These are phyloP conservation scores for Oenanthe oenanthe DNA, from an alignment of 2,113 vertebrate species.

Conservation along the genomic window DNA sequence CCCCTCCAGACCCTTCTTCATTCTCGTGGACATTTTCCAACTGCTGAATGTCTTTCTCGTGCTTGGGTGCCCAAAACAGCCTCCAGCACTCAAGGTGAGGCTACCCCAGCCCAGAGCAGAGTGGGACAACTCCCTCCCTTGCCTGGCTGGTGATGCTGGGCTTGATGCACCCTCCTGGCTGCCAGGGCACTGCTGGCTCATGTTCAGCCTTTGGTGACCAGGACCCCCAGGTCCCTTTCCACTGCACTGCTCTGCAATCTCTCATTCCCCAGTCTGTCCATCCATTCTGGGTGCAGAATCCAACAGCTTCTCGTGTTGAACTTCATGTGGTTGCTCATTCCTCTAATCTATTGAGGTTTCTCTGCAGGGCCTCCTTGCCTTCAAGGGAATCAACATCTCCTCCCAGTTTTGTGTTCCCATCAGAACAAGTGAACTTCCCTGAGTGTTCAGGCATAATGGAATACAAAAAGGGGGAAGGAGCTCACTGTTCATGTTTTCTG, in stretches of 20 bases:
- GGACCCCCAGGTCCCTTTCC: rapidly evolving
- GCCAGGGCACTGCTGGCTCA: neutral
- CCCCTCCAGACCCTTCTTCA: neutral
- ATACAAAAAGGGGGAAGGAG: neutral
- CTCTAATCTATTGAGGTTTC: neutral
- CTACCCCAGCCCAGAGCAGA: rapidly evolving
- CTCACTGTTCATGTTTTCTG: neutral
- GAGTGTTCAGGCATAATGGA: rapidly evolving
- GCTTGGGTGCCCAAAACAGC: neutral
- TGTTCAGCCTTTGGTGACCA: too few species aligned
- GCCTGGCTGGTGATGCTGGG: rapidly evolving
- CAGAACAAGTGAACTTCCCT: neutral
- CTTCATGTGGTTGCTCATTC: neutral
- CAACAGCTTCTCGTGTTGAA: rapidly evolving
- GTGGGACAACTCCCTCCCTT: neutral
- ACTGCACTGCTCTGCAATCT: rapidly evolving
- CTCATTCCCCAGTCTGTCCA: neutral
- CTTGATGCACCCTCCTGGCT: neutral
- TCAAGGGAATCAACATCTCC: neutral
- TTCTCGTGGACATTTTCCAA: neutral
- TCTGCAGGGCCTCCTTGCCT: neutral
- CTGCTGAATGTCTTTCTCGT: neutral
- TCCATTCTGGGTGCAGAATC: neutral
- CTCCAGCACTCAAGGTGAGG: rapidly evolving
- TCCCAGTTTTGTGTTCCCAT: neutral